Evolutionary conservation across 2,113 vertebrate species (phyloP).

Genomic region (Sapajus apella): DNA sequence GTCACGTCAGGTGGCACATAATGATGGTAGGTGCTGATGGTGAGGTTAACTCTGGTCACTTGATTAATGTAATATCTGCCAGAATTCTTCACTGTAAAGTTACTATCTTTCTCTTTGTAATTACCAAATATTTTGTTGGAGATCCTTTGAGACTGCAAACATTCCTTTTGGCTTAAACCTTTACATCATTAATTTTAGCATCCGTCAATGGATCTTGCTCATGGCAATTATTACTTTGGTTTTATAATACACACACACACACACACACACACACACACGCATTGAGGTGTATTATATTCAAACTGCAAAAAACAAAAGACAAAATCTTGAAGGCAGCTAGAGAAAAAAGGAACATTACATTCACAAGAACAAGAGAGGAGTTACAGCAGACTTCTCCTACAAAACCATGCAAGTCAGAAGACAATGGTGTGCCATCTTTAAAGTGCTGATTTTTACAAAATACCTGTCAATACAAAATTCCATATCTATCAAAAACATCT

Average conservation of each 20-base stretch:
- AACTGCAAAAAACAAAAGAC: background rate
- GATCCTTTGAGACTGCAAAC: background rate
- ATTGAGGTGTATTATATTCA: background rate
- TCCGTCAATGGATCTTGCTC: background rate
- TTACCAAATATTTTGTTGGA: background rate
- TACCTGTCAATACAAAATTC: background rate
- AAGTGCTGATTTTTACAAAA: background rate
- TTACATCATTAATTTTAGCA: background rate
- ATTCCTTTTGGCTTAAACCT: background rate
- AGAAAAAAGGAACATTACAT: background rate
- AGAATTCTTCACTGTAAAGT: background rate
- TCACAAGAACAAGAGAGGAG: background rate
- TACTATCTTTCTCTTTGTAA: background rate
- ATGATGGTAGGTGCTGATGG: fast-evolving
- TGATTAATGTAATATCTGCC: background rate
- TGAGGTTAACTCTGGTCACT: background rate
- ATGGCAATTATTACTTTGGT: background rate
- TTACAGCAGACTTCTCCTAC: background rate
- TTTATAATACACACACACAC: background rate
- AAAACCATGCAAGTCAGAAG: background rate
- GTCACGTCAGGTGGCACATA: background rate
- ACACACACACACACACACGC: too few relatives aligned
- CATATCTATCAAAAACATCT: background rate
- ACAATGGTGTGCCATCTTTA: background rate
- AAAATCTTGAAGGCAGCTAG: background rate